Evolutionary conservation across 2,888 invertebrate genomes (phyloP).

Genomic region (Drosophila prolongata): DNA sequence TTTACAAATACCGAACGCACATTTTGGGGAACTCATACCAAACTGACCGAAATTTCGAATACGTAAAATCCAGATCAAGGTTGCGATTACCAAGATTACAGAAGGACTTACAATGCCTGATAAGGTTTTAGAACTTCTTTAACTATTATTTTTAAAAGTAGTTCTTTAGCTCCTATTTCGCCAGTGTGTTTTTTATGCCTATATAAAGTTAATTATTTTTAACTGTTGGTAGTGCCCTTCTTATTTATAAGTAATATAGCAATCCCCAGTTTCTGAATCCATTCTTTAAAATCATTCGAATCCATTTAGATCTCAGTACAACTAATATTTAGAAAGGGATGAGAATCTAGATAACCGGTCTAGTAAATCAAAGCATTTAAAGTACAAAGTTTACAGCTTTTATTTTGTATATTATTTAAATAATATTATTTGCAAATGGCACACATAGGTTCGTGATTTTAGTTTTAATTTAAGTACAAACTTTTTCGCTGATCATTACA

Average conservation of each 20-base stretch:
- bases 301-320: no score
- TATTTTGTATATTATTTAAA: conserved; percentile 32
- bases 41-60: background rate
- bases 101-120: no score
- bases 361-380: background rate
- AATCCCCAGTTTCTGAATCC: no score
- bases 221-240: no score
- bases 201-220: no score
- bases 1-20: conserved; percentile 1
- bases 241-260: no score
- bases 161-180: no score
- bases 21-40: background rate
- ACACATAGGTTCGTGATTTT: conserved; percentile 44
- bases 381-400: conserved; percentile 23
- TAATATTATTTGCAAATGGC: conserved; percentile 60
- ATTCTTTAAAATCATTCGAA: no score
- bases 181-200: no score
- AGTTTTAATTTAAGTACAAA: conserved; percentile 70
- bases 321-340: no score
- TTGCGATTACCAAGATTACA: background rate
- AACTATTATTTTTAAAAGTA: background rate
- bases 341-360: background rate
- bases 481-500: conserved; percentile 22
- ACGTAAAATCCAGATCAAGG: background rate
- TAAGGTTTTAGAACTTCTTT: background rate